Evolutionary conservation across 2,888 invertebrate species (phyloP).

Genomic region (Drosophila neotestacea): DNA sequence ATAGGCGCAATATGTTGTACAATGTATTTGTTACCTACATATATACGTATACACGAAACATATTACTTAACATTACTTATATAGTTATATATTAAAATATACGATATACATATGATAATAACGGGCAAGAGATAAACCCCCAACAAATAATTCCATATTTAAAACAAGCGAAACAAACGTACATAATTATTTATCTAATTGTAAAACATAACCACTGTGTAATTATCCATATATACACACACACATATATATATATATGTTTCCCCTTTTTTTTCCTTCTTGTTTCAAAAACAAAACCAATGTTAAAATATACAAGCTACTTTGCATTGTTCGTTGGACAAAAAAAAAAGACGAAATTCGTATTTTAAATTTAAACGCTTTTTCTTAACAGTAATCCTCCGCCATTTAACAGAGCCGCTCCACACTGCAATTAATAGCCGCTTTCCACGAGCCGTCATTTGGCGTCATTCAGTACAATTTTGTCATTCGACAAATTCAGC

Average conservation of each 20-base stretch:
- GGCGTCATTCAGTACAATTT: too few species aligned
- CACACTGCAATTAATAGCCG: not conserved
- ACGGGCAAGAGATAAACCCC: conserved; percentile 24
- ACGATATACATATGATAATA: conserved; percentile 24
- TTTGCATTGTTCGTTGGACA: conserved; percentile 39
- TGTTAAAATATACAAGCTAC: conserved; percentile 46
- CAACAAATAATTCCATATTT: conserved; percentile 47
- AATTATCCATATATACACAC: conserved; percentile 30
- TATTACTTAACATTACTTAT: conserved; percentile 33
- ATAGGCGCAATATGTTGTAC: conserved; percentile 72
- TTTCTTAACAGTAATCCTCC: not conserved
- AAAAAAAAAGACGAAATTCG: not conserved
- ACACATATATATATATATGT: conserved; percentile 4
- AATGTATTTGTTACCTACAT: conserved; percentile 69
- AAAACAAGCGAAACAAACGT: conserved; percentile 11
- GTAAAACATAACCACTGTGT: conserved; percentile 38
- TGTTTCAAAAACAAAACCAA: conserved; percentile 26
- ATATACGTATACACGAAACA: conserved; percentile 55
- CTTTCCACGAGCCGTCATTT: too few species aligned
- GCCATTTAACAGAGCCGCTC: conserved; percentile 14
- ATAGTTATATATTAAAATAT: conserved; percentile 23
- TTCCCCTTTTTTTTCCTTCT: conserved; percentile 12
- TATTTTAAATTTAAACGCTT: conserved; percentile 6
- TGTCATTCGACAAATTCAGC: too few species aligned
- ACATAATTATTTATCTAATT: conserved; percentile 44